Evolutionary conservation across 2,113 vertebrate genomes (phyloP).

Genomic region (Anarhynchus alexandrinus): DNA sequence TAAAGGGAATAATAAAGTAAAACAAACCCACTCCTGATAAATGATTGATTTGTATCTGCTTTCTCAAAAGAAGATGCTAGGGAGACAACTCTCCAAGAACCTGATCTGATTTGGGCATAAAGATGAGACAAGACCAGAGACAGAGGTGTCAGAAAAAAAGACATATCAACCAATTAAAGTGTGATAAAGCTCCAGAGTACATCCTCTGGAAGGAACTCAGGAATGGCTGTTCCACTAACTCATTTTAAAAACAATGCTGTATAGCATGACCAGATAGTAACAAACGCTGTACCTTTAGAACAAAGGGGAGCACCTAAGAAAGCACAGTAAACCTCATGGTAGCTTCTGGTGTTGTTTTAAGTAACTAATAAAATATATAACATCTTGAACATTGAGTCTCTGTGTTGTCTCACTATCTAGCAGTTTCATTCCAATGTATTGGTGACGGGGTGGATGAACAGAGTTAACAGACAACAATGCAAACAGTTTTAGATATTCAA

Average conservation of each 20-base stretch:
- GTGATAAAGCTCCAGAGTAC: neutral
- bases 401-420: neutral
- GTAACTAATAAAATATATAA: neutral
- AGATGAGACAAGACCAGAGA: neutral
- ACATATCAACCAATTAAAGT: neutral
- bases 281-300: neutral
- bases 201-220: neutral
- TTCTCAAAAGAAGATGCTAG: neutral
- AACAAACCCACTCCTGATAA: neutral
- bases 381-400: neutral
- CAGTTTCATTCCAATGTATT: neutral
- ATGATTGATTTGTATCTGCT: neutral
- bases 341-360: neutral
- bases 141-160: neutral
- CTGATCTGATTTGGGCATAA: neutral
- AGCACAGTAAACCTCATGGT: neutral
- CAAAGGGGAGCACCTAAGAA: neutral
- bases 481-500: neutral
- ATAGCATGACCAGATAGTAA: neutral
- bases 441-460: neutral
- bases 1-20: constrained; percentile 1
- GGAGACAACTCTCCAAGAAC: neutral
- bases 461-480: neutral
- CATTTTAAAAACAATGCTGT: neutral
- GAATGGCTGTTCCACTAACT: neutral